Evolutionary conservation across 2,888 invertebrate genomes (phyloP), one percentile per base, ranked within the genome.

Genomic region (Dasysyrphus tricinctus): DNA sequence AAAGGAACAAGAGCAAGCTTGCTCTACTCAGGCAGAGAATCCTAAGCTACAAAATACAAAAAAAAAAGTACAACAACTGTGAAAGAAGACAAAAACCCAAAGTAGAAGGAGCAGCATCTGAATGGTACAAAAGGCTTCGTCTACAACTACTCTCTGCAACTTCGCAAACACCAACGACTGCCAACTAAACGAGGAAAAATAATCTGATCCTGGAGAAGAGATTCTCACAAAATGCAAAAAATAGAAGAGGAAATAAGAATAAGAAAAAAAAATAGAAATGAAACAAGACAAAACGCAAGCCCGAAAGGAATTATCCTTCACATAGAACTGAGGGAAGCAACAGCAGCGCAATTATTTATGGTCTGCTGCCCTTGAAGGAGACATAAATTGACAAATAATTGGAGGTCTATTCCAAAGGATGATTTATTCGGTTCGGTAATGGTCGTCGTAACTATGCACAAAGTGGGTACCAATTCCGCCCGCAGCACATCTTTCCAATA

Each of bases 371-470:
- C 90, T 90, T 90, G 88, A 89, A 90, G 89, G 89, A 89, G 90
- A 90, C 90, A 90, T 90, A 90, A 90, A 90, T 90, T 90, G 90
- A 90, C 90, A 90, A 89, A 90, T 90, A 90, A 90, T 90, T 90
- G 90, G 90, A 89, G 90, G 90, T 90, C 89, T 89, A 88, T 88
- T 90, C 75, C 89, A 89, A 88, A 88, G 89, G 88, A 90, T 90
- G 90, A 90, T 90, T 90, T 90, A 90, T 90, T 80, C 86, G 88
- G 88, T 88, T 85, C 85, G 88, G 89, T 79, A 88, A 81, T 86
- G 86, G 86, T 74, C 86, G 75, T 86, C 86, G 75, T 86, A 86
- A 86, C 86, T 86, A 86, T 86, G 82, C 86, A 86, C 86, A 86
- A 86, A 86, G 86, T 86, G 65, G 86, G 82, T 76, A 86, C 82